Percentiles rank a stretch among this genome's conserved stretches.
Evolutionary conservation across 2,113 vertebrate genomes (phyloP).

Genomic region (Trogon melanurus): DNA sequence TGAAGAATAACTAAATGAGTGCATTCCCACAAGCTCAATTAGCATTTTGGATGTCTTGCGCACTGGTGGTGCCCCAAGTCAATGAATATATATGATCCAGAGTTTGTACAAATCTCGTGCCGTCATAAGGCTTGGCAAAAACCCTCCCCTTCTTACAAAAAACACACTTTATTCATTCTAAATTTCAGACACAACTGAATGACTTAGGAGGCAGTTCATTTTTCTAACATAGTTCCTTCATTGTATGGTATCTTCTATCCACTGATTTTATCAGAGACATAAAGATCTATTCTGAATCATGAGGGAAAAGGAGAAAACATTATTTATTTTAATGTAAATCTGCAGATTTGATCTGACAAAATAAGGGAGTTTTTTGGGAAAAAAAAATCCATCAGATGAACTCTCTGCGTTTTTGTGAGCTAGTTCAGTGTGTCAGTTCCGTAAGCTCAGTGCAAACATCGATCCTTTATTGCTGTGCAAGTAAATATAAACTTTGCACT

Average conservation of each 20-base stretch:
- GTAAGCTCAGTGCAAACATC: background rate
- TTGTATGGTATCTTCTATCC: background rate
- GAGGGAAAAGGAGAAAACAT: background rate
- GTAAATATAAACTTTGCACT: constrained; percentile 18
- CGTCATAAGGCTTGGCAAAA: background rate
- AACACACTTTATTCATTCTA: background rate
- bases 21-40: background rate
- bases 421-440: background rate
- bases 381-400: background rate
- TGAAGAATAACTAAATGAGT: background rate
- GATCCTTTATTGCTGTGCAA: background rate
- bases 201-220: background rate
- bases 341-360: background rate
- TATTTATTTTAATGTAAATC: background rate
- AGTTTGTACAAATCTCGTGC: background rate
- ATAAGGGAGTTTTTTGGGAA: background rate
- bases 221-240: background rate
- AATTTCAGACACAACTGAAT: background rate
- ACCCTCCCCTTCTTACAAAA: background rate
- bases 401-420: background rate
- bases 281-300: background rate
- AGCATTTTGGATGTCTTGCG: background rate
- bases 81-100: background rate
- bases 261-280: background rate
- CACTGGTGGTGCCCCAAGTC: background rate